phyloP scores from a whole-genome alignment of 2,888 invertebrate species.

The Scaptomyza tumidula region DNA sequence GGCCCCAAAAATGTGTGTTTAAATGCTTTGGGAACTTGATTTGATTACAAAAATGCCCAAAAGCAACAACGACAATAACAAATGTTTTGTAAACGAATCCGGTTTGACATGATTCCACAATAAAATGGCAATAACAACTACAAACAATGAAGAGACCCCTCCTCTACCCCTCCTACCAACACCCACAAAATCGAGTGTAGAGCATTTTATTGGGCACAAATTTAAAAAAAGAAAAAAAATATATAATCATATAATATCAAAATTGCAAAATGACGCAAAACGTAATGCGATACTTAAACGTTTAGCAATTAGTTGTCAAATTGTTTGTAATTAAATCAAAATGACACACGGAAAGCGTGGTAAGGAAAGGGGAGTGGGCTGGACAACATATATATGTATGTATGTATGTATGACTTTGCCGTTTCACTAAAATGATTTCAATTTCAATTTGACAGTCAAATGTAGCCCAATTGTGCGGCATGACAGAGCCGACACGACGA shows the following conservation, averaged over 20 bases:
- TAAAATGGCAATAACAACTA: slow-evolving; percentile 44
- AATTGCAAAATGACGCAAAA: slow-evolving; percentile 78
- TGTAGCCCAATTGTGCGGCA: slow-evolving; percentile 68
- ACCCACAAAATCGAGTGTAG: slow-evolving; percentile 3
- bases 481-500: slow-evolving; percentile 48
- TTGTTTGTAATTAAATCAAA: slow-evolving; percentile 80
- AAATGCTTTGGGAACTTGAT: slow-evolving; percentile 60
- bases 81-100: slow-evolving; percentile 61
- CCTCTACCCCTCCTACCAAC: not conserved
- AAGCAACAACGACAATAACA: not conserved
- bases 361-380: not conserved
- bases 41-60: slow-evolving; percentile 32
- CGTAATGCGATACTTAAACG: slow-evolving; percentile 78
- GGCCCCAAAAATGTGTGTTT: slow-evolving; percentile 51
- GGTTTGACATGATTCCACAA: slow-evolving; percentile 76
- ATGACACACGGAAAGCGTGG: slow-evolving; percentile 64
- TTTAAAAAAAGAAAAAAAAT: slow-evolving; percentile 37
- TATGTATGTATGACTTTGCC: slow-evolving; percentile 62
- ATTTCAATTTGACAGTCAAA: slow-evolving; percentile 65
- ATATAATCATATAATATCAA: slow-evolving; percentile 61
- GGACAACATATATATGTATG: slow-evolving; percentile 25
- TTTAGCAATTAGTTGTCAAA: slow-evolving; percentile 80
- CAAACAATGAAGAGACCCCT: slow-evolving; percentile 18
- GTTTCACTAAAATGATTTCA: slow-evolving; percentile 72
- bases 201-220: slow-evolving; percentile 69